Evolutionary conservation across 2,797 vertebrate genomes (phyloP).

Genomic region (Enteromius paludinosus): DNA sequence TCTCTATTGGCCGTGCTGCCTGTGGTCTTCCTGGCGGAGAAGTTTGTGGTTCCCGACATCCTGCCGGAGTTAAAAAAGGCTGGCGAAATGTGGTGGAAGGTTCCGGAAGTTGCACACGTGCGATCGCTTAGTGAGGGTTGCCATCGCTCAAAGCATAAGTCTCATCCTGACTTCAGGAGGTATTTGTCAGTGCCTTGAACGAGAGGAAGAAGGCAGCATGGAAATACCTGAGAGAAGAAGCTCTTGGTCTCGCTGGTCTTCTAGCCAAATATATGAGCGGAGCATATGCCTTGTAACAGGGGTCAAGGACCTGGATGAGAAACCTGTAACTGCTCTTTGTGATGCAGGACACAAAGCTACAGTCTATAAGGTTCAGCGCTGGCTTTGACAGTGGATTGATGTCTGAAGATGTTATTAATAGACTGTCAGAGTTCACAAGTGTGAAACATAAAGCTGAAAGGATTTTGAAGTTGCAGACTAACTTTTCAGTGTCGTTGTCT

Average conservation of each 20-base stretch:
- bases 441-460: background rate
- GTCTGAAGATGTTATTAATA: background rate
- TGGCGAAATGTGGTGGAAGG: slow-evolving; percentile 62
- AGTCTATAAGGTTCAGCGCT: background rate
- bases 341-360: background rate
- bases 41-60: slow-evolving; percentile 72
- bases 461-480: background rate
- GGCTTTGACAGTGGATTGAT: background rate
- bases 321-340: background rate
- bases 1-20: slow-evolving; percentile 65
- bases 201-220: background rate
- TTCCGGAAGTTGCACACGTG: slow-evolving; percentile 33
- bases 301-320: background rate
- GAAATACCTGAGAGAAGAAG: background rate
- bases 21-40: slow-evolving; percentile 70
- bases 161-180: slow-evolving; percentile 47
- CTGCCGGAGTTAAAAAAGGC: slow-evolving; percentile 71
- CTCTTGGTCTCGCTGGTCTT: background rate
- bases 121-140: slow-evolving; percentile 63
- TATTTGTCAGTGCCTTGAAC: slow-evolving; percentile 66
- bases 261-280: background rate
- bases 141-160: background rate
- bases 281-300: background rate
- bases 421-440: background rate
- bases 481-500: no score